Base-by-base conservation (phyloP, 2,888 invertebrate genomes). In the Coelinius sp. region DNA sequence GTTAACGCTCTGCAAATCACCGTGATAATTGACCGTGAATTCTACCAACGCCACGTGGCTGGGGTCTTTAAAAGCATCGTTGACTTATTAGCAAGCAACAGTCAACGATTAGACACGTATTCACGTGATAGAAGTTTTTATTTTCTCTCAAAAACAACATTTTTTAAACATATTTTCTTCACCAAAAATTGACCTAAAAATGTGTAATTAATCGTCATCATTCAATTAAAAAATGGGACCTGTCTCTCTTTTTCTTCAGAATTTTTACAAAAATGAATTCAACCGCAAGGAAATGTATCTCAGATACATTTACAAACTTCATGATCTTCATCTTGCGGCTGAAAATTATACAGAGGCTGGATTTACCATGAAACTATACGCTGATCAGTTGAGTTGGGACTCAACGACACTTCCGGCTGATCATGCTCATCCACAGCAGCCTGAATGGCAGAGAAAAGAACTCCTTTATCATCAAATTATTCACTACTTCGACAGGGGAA, bases 291-390 rank as follows among this genome's bases (percentile, higher is more conserved):
- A 97, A 88, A 97, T 98, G 96, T 98, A 98, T 88, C 89, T 97
- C 64, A 93, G 95, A 68, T 98, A 98, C 88, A 97, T 98, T 75
- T 97, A 97, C 89, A 97, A 97, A 86, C 89, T 98, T 38, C 96
- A 96, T 85, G 96, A 97, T 84, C 90, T 98, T 12, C 98, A 98
- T 88, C 89, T 96, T 64, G 94, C 94, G 14, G 95, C 96, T 0
- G 96, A 96, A 83, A 98, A 98, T 88, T 97, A 93, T 84, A 94
- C 97, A 0, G 98, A 98, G 89, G 98, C 98, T 1, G 98, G 97
- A 0, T 97, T 97, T 82, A 97, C 98, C 0, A 92, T 98, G 81
- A 93, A 96, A 89, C 88, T 98, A n/a, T 97, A 98, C 81, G 97
- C 97, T 0, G 95, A 97, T 88, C 94, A 96, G 79, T 89, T 98